Conservation (phyloP, 2,797 vertebrate species). For the Hoplostethus atlanticus region DNA sequence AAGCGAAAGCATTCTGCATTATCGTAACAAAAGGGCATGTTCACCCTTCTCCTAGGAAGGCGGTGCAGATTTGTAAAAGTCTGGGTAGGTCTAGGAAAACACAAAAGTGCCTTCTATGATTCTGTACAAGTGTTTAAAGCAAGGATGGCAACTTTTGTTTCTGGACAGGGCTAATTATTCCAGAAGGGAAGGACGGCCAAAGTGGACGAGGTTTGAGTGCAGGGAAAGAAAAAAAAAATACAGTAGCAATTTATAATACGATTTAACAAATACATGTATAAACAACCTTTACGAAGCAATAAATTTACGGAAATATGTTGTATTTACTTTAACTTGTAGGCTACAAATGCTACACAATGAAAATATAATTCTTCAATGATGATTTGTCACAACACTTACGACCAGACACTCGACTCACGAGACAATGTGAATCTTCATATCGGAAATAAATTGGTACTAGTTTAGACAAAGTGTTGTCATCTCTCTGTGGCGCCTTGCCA, state of each 20-base stretch:
- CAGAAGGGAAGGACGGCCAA: background rate
- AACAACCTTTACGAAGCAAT: conserved; percentile 13
- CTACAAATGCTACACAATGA: conserved; percentile 37
- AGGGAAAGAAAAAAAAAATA: background rate
- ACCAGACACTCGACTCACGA: background rate
- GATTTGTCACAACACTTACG: conserved; percentile 27
- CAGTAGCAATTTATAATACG: conserved; percentile 15
- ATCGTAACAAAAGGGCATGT: background rate
- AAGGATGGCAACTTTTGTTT: background rate
- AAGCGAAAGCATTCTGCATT: background rate
- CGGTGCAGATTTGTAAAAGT: background rate
- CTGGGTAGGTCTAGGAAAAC: no score
- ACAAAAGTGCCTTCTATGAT: background rate
- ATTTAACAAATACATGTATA: conserved; percentile 17
- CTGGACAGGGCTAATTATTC: background rate
- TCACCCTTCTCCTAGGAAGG: background rate
- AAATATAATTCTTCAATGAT: conserved; percentile 29
- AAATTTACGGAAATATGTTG: conserved; percentile 14
- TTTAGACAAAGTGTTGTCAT: background rate
- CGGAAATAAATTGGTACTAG: background rate
- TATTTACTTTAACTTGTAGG: conserved; percentile 20
- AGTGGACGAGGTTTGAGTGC: conserved; percentile 23
- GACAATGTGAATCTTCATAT: conserved; percentile 28
- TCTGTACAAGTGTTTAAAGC: conserved; percentile 2
- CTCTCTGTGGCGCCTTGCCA: conserved; percentile 1